These are phyloP conservation scores for Rhynchopsitta pachyrhyncha DNA, from an alignment of 2,113 vertebrate genomes.

Conservation along the genomic window DNA sequence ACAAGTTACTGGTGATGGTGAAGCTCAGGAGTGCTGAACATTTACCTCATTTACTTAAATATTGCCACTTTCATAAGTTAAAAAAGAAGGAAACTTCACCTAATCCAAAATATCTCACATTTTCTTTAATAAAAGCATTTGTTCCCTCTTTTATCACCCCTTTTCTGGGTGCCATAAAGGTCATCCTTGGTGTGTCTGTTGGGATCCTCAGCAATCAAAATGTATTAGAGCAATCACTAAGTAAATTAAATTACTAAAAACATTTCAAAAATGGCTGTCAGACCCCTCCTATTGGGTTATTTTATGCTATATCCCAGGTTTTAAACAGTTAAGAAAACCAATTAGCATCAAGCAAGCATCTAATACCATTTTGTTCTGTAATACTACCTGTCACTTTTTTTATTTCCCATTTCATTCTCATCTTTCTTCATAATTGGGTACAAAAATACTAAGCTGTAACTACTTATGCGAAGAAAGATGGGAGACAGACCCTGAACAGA, in stretches of 20 bases:
- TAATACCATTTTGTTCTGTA: constrained; percentile 1
- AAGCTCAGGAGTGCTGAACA: neutral
- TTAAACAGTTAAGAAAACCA: constrained; percentile 33
- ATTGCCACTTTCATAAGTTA: neutral
- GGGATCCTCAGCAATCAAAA: neutral
- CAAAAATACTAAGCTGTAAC: constrained; percentile 16
- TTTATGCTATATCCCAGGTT: neutral
- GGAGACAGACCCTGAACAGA: neutral
- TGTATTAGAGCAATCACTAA: neutral
- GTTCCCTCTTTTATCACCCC: neutral
- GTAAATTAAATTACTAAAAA: neutral
- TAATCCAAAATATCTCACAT: neutral
- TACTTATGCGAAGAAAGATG: neutral
- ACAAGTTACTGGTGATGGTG: neutral
- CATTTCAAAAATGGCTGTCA: neutral
- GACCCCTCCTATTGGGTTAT: neutral
- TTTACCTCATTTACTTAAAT: neutral
- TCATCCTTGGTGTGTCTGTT: neutral
- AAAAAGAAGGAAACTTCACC: neutral
- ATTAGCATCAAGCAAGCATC: neutral
- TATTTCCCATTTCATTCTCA: constrained; percentile 34
- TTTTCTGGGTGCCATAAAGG: neutral
- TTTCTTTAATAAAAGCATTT: neutral
- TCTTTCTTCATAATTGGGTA: constrained; percentile 47
- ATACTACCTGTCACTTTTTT: constrained; percentile 27